phyloP scores from a whole-genome alignment of 2,113 vertebrate species.

The Sander vitreus region DNA sequence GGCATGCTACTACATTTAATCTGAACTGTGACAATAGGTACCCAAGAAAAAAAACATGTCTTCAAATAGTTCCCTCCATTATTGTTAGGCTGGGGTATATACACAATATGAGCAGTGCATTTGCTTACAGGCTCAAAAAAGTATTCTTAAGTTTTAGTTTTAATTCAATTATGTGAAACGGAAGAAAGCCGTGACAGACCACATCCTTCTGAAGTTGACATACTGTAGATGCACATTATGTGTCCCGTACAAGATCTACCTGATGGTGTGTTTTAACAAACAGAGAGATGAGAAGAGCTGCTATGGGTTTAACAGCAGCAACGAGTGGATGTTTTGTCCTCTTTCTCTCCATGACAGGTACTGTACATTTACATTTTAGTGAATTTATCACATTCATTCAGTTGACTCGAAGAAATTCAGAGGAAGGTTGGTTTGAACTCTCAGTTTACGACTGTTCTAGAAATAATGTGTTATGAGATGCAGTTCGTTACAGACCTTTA shows the following conservation, averaged over 20 bases:
- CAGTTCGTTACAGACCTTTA: not conserved
- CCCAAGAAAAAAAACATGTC: too few species aligned
- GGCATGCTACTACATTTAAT: too few species aligned
- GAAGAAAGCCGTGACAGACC: not conserved
- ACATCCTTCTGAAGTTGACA: not conserved
- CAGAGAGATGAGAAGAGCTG: not conserved
- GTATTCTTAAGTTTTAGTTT: not conserved
- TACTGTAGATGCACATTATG: not conserved
- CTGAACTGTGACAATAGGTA: too few species aligned
- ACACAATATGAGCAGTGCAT: not conserved
- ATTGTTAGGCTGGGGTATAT: too few species aligned
- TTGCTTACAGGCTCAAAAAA: not conserved
- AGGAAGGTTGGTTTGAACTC: not conserved
- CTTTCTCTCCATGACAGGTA: not conserved
- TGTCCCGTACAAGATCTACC: not conserved
- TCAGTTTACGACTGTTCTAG: too few species aligned
- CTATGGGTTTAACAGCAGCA: not conserved
- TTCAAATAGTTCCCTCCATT: too few species aligned
- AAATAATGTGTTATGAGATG: not conserved
- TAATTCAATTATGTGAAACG: not conserved
- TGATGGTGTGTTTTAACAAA: not conserved
- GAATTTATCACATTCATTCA: not conserved
- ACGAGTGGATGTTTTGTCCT: not conserved
- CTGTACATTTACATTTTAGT: not conserved
- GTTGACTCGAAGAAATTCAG: not conserved